phyloP scores from a whole-genome alignment of 2,797 vertebrate genomes.

The Poecilia wingei region DNA sequence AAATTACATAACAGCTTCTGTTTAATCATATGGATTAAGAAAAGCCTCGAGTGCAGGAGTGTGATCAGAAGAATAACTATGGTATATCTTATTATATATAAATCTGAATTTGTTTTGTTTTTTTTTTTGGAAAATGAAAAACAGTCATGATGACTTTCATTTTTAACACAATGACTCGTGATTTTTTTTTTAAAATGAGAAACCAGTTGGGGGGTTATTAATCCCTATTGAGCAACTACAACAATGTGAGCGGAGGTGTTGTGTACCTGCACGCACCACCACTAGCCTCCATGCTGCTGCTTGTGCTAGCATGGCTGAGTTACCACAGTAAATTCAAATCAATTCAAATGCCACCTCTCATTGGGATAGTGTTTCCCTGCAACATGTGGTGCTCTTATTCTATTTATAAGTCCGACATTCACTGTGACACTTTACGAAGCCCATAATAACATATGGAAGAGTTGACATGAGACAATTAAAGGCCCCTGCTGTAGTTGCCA shows the following conservation, averaged over 20 bases:
- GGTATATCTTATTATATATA: neutral
- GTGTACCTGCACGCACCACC: neutral
- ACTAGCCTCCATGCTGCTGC: neutral
- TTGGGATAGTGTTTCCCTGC: conserved; percentile 28
- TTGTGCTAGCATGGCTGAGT: neutral
- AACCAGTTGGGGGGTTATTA: neutral
- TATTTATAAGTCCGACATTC: conserved; percentile 4
- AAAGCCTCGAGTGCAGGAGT: conserved; percentile 27
- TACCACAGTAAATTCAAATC: neutral
- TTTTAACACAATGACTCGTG: neutral
- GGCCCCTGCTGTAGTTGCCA: conserved; percentile 6
- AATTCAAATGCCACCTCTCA: conserved; percentile 20
- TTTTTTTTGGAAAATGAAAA: neutral
- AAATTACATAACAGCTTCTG: conserved; percentile 34
- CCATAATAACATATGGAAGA: neutral
- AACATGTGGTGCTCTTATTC: neutral
- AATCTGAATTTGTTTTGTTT: neutral
- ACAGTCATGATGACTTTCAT: neutral
- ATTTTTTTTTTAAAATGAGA: neutral
- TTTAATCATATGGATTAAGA: conserved; percentile 67
- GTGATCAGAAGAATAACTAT: conserved; percentile 3
- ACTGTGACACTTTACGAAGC: neutral
- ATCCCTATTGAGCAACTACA: neutral
- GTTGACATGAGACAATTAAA: neutral
- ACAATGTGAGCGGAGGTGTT: neutral